These are phyloP conservation scores for Synanthedon vespiformis DNA, from an alignment of 2,888 invertebrate genomes.

Conservation along the genomic window DNA sequence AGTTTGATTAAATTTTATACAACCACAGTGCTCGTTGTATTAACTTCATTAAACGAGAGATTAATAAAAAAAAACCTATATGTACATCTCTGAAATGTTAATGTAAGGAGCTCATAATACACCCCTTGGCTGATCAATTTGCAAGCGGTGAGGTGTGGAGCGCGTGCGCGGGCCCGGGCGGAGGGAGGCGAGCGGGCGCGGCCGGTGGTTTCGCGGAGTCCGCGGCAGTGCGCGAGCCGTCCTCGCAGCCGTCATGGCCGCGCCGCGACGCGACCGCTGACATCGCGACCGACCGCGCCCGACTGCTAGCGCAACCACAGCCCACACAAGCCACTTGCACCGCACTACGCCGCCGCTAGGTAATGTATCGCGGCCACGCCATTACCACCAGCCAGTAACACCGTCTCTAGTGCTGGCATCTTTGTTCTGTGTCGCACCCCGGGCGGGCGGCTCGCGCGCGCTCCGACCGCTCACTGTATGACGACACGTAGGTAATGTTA, in stretches of 20 bases:
- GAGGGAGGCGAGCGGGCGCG: slow-evolving; percentile 21
- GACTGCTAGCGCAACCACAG: slow-evolving; percentile 13
- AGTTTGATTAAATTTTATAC: too few species aligned
- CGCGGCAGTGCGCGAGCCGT: slow-evolving; percentile 49
- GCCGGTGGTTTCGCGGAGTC: slow-evolving; percentile 36
- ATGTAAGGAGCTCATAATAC: too few species aligned
- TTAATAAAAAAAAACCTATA: background rate
- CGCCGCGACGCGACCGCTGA: slow-evolving; percentile 53
- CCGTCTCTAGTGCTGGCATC: slow-evolving; percentile 25
- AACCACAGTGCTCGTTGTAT: too few species aligned
- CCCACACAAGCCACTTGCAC: slow-evolving; percentile 14
- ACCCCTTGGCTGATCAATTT: slow-evolving; percentile 50
- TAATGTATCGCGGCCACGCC: slow-evolving; percentile 28
- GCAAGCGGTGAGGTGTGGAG: slow-evolving; percentile 15
- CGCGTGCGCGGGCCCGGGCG: slow-evolving; percentile 24
- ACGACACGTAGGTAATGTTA: slow-evolving; percentile 48
- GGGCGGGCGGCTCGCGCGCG: slow-evolving; percentile 1
- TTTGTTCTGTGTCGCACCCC: slow-evolving; percentile 22
- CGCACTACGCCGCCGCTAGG: slow-evolving; percentile 19
- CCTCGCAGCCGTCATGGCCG: slow-evolving; percentile 59
- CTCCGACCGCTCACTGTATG: slow-evolving; percentile 28
- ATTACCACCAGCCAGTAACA: slow-evolving; percentile 10
- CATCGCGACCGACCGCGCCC: slow-evolving; percentile 32
- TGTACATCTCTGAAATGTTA: too few species aligned
- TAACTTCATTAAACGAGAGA: too few species aligned